A percentile compares a stretch with the other conserved stretches of the same genome.
phyloP scores from a whole-genome alignment of 1,140 invertebrate genomes.

The Hirudo medicinalis region DNA sequence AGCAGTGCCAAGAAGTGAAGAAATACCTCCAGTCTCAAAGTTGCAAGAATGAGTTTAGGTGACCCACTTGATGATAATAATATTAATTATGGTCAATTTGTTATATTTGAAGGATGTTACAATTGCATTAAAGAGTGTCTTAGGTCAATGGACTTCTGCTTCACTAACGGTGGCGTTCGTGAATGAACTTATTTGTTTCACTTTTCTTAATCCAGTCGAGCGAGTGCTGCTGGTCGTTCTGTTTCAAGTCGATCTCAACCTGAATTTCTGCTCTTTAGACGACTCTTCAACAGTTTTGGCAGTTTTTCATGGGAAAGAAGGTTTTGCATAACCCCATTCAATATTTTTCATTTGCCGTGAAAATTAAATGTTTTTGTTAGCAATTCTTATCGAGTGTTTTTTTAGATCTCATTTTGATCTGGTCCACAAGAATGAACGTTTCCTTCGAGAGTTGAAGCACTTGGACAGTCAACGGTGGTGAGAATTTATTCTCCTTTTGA shows the following conservation, averaged over 20 bases:
- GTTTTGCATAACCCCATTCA: neutral
- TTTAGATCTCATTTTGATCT: constrained; percentile 49
- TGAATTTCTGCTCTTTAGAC: neutral
- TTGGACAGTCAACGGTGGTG: constrained; percentile 65
- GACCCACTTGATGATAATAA: too few species aligned
- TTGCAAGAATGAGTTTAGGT: too few species aligned
- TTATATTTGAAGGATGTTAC: too few species aligned
- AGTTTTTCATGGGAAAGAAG: neutral
- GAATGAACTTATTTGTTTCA: too few species aligned
- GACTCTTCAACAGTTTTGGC: constrained; percentile 20
- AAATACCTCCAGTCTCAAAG: too few species aligned
- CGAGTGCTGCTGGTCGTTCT: too few species aligned
- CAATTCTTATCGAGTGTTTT: constrained; percentile 21
- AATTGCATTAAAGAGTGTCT: too few species aligned
- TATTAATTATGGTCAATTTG: too few species aligned
- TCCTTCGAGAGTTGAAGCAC: constrained; percentile 78
- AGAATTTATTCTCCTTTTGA: constrained; percentile 15
- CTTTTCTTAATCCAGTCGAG: too few species aligned
- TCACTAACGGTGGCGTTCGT: too few species aligned
- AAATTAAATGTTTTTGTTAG: neutral
- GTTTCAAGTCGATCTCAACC: neutral
- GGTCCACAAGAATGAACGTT: constrained; percentile 72
- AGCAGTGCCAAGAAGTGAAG: neutral
- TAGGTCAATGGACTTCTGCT: too few species aligned
- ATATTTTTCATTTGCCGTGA: neutral